phyloP scores from a whole-genome alignment of 2,113 vertebrate genomes.

The Forbesichthys papilliferus region DNA sequence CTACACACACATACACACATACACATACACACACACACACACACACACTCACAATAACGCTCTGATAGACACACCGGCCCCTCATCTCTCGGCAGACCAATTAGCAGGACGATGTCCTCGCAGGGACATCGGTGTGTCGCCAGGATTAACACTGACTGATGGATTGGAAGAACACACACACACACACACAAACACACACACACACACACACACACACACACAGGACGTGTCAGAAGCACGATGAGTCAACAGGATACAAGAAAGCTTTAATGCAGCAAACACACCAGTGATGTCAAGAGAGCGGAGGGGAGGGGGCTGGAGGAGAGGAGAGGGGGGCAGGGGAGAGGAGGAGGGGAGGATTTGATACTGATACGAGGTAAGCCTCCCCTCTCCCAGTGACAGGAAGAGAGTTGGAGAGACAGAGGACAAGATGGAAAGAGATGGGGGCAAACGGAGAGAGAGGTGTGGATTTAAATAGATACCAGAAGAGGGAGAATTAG shows the following conservation, averaged over 20 bases:
- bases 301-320: constrained; percentile 37
- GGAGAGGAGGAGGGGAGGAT: not conserved
- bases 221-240: constrained; percentile 17
- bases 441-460: not conserved
- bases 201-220: not conserved
- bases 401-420: not conserved
- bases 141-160: no score
- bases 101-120: no score
- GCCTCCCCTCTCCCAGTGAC: not conserved
- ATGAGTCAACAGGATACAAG: constrained; percentile 42
- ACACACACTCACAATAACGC: constrained; percentile 1
- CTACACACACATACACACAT: not conserved
- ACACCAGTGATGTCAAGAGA: constrained; percentile 24
- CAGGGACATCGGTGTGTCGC: no score
- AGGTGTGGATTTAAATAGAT: no score
- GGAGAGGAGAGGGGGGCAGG: not conserved
- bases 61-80: not conserved
- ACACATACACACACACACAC: not conserved
- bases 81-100: no score
- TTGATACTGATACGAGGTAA: not conserved
- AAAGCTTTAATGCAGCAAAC: constrained; percentile 29
- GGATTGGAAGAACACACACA: not conserved
- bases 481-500: no score
- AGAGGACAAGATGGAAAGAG: not conserved
- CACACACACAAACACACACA: not conserved